Percentiles rank a stretch among this genome's conserved stretches.
These are phyloP conservation scores for Phrixothrix hirtus DNA, from an alignment of 2,888 invertebrate species.

Conservation along the genomic window DNA sequence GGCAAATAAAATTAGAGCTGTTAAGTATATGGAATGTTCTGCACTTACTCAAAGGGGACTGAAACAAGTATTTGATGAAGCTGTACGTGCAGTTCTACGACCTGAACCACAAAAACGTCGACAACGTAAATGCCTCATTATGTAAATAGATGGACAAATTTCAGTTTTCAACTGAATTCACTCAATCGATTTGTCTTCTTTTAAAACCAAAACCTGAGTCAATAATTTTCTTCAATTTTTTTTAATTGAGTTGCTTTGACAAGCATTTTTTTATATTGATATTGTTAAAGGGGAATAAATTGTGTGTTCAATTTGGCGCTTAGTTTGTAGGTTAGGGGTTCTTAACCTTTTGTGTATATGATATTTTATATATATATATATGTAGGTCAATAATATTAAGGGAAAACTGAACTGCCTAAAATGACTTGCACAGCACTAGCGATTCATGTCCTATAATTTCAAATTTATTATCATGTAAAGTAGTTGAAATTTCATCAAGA, in stretches of 20 bases:
- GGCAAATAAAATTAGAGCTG: constrained; percentile 97
- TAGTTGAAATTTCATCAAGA: too few relatives aligned
- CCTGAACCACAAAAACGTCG: constrained; percentile 95
- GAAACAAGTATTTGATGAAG: constrained; percentile 98
- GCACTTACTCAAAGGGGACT: constrained; percentile 97
- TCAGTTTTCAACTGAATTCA: constrained; percentile 10
- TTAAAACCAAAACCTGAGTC: constrained; percentile 18
- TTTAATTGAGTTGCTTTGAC: constrained; percentile 4
- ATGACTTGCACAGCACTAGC: too few relatives aligned
- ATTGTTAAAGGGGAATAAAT: not conserved
- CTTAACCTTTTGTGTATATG: too few relatives aligned
- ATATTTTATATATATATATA: too few relatives aligned
- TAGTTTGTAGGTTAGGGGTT: too few relatives aligned
- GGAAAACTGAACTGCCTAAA: too few relatives aligned
- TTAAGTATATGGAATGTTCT: constrained; percentile 99
- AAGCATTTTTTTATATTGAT: constrained; percentile 12
- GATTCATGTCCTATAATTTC: too few relatives aligned
- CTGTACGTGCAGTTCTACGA: constrained; percentile 94
- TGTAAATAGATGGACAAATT: constrained; percentile 43
- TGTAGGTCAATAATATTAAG: too few relatives aligned
- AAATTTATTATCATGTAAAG: too few relatives aligned
- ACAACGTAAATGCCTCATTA: constrained; percentile 80
- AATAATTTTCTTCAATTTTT: constrained; percentile 11
- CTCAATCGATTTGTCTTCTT: constrained; percentile 13
- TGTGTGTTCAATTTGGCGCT: not conserved